Evolutionary conservation across 2,888 invertebrate species (phyloP).

Genomic region (Pammene fasciana): DNA sequence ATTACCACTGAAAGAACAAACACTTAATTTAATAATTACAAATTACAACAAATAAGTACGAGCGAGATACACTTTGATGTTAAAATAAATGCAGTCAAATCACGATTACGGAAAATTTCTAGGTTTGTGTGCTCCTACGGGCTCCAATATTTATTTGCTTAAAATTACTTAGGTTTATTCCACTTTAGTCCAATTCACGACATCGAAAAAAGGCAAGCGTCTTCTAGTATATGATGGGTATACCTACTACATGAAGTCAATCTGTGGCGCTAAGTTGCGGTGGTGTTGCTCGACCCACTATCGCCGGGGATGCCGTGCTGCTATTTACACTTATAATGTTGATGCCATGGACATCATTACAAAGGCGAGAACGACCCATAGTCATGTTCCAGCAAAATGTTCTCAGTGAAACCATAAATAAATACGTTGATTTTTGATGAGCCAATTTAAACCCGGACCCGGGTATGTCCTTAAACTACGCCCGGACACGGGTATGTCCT

Average conservation of each 20-base stretch:
- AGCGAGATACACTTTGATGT: no score
- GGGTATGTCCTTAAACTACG: no score
- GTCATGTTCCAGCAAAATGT: neutral
- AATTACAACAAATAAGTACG: no score
- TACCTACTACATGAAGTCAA: constrained; percentile 1
- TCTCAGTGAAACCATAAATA: neutral
- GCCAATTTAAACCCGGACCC: no score
- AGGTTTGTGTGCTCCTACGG: no score
- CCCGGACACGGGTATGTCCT: no score
- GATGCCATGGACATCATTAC: neutral
- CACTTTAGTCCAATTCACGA: constrained; percentile 1
- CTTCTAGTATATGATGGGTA: constrained; percentile 13
- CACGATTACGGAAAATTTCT: no score
- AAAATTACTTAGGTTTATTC: neutral
- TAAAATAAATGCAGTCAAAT: no score
- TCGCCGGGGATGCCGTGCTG: constrained; percentile 1
- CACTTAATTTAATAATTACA: no score
- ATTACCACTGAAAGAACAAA: no score
- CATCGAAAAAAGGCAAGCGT: constrained; percentile 13
- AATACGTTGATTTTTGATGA: no score
- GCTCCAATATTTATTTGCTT: no score
- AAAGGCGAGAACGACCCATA: neutral
- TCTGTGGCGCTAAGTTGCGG: neutral
- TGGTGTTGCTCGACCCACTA: constrained; percentile 20
- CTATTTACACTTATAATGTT: neutral